phyloP scores from a whole-genome alignment of 2,113 vertebrate species.

The Labrus mixtus region DNA sequence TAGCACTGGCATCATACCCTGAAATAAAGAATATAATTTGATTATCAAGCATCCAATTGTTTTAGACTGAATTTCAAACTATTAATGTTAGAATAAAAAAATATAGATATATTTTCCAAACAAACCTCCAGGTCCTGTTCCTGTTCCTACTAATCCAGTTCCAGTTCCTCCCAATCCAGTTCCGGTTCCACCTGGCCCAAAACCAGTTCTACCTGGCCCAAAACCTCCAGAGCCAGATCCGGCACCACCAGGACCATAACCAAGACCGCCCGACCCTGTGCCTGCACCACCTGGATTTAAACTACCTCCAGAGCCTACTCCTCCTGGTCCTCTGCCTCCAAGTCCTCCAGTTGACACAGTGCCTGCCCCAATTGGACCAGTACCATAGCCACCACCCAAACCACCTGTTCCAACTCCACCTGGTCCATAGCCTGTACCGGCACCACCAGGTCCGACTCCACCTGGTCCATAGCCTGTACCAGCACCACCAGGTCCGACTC shows the following conservation, averaged over 20 bases:
- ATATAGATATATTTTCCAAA: not conserved
- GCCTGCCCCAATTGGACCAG: slow-evolving; percentile 8
- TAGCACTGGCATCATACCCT: slow-evolving; percentile 74
- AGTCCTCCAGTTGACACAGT: slow-evolving; percentile 26
- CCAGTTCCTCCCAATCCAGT: slow-evolving; percentile 44
- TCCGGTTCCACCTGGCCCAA: slow-evolving; percentile 44
- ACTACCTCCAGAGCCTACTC: slow-evolving; percentile 33
- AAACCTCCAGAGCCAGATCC: slow-evolving; percentile 32
- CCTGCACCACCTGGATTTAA: slow-evolving; percentile 38
- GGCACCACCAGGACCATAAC: slow-evolving; percentile 47
- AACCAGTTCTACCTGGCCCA: slow-evolving; percentile 45
- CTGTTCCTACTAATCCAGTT: slow-evolving; percentile 47
- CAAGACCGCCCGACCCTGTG: slow-evolving; percentile 24
- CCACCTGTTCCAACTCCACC: slow-evolving; percentile 45
- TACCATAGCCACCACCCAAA: slow-evolving; percentile 40
- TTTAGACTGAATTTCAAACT: not conserved
- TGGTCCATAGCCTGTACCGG: slow-evolving; percentile 36
- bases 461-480: slow-evolving; percentile 46
- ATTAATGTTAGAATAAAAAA: not conserved
- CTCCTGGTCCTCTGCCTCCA: slow-evolving; percentile 52
- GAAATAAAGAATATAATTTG: slow-evolving; percentile 34
- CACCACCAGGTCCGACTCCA: slow-evolving; percentile 42
- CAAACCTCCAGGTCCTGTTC: slow-evolving; percentile 52
- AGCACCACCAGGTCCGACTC: slow-evolving; percentile 14
- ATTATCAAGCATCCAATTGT: not conserved